Evolutionary conservation across 2,113 vertebrate species (phyloP).

Genomic region (Heterocephalus glaber): DNA sequence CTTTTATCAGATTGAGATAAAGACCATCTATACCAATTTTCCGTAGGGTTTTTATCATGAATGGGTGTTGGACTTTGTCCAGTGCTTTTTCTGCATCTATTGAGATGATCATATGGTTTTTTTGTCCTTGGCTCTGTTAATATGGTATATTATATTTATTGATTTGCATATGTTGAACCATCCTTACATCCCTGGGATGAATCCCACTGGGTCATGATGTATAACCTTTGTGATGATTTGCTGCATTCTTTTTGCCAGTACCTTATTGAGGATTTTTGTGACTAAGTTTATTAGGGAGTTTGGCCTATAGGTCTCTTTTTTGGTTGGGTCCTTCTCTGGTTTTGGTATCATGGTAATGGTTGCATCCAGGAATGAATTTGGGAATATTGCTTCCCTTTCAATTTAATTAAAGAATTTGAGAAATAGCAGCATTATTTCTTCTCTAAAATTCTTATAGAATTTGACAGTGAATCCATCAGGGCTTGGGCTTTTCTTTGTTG

Average conservation of each 20-base stretch:
- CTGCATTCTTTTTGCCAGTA: not conserved
- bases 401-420: not conserved
- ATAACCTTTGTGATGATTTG: not conserved
- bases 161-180: not conserved
- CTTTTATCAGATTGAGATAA: too few species aligned
- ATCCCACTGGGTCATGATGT: not conserved
- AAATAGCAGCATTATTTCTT: too few species aligned
- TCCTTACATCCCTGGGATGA: not conserved
- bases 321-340: not conserved
- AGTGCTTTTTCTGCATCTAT: not conserved
- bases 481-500: not conserved
- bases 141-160: not conserved
- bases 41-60: not conserved
- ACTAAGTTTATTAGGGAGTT: not conserved
- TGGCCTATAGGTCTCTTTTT: not conserved
- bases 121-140: not conserved
- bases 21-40: not conserved
- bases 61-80: not conserved
- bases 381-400: not conserved
- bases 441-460: not conserved
- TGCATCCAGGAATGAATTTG: too few species aligned
- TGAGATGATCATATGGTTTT: not conserved
- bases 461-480: not conserved
- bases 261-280: not conserved
- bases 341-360: too few species aligned